Evolutionary conservation across 92 coral and sea anemone species (phyloP), one percentile per base, ranked within the genome.

Genomic region (Zoanthus gigantus): DNA sequence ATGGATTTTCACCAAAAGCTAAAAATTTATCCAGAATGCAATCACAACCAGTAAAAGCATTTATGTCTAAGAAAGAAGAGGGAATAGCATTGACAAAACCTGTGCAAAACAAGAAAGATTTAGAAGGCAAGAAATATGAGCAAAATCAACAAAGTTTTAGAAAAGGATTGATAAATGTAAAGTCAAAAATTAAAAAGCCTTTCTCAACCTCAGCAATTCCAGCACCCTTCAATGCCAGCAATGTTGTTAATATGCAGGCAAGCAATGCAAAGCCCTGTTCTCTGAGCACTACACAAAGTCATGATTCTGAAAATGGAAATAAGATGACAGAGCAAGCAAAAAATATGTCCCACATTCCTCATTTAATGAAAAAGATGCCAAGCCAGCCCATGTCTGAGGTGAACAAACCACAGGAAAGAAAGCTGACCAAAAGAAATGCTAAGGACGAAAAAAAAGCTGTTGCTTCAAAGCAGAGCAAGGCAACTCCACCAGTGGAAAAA

Each of bases 141-240:
- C 88, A 71, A 44, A 82, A 53, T 56, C 72, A 42, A 58, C 85
- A n/a, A 52, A 37, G 28, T 48, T 71, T 18, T 30, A 30, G 45
- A 57, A 31, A 23, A 32, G 78, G 81, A 68, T 71, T 79, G 6
- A 10, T 76, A 54, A 66, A 66, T 9, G 34, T 68, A 65, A 66
- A 71, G 53, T 28, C 73, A 42, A 85, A 63, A 58, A 44, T 81
- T 34, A 72, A 67, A 50, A 85, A 89, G 32, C 37, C 71, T n/a
- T 74, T 75, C 48, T 79, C 94, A 18, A 18, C 86, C 8, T 79
- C 94, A 72, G 66, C 88, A 15, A 76, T 92, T 18, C 88, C 84
- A 44, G 58, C 71, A 8, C 63, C 83, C 0, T 67, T 82, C 12
- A 71, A 74, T 57, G 81, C 72, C 42, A 31, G 48, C 15, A 29